Conservation (phyloP, 2,113 vertebrate genomes). For the Tamias sibiricus region DNA sequence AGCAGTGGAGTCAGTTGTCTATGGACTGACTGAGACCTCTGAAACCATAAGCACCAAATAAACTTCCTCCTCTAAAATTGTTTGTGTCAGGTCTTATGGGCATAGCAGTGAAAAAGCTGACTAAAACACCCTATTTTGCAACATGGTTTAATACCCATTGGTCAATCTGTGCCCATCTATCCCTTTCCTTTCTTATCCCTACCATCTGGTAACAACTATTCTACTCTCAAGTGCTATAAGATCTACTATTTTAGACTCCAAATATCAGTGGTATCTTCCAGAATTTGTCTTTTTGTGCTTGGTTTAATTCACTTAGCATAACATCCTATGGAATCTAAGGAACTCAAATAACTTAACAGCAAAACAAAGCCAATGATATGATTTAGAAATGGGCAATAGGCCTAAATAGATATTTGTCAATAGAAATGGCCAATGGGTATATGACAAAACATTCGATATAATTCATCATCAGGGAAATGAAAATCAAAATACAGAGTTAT, state of each 20-base stretch:
- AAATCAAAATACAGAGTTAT: too few relatives aligned
- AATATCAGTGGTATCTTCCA: too few relatives aligned
- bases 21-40: too few relatives aligned
- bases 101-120: too few relatives aligned
- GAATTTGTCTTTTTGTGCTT: neutral
- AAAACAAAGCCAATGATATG: neutral
- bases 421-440: too few relatives aligned
- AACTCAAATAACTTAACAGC: neutral
- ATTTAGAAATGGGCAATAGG: neutral
- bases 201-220: neutral
- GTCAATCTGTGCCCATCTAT: neutral
- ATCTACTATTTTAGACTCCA: neutral
- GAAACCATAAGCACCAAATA: too few relatives aligned
- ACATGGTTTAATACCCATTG: neutral
- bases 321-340: too few relatives aligned
- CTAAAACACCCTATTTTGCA: too few relatives aligned
- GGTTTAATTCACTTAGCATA: neutral
- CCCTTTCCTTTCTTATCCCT: neutral
- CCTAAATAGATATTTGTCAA: neutral
- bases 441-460: too few relatives aligned
- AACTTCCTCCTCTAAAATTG: too few relatives aligned
- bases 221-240: neutral
- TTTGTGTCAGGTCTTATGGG: too few relatives aligned
- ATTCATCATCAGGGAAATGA: neutral
- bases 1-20: too few relatives aligned